phyloP scores from a whole-genome alignment of 2,113 vertebrate species.

The Phocoena phocoena region DNA sequence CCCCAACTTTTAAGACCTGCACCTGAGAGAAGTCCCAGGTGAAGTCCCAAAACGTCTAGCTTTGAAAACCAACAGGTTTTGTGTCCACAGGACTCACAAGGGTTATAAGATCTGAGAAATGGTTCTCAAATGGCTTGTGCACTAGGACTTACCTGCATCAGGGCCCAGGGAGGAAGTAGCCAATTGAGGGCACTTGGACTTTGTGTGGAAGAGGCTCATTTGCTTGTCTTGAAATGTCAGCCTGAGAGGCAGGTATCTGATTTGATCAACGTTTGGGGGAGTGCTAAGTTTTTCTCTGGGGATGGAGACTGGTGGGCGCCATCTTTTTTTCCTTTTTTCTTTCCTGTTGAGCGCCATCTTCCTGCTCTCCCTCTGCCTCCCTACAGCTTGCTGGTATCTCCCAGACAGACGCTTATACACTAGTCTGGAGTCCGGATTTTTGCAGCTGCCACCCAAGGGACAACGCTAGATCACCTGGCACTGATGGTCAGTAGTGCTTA shows the following conservation, averaged over 20 bases:
- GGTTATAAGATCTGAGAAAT: background rate
- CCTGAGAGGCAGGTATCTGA: background rate
- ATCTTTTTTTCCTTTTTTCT: background rate
- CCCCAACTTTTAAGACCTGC: background rate
- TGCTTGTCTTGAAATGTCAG: background rate
- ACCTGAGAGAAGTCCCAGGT: background rate
- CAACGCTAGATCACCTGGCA: background rate
- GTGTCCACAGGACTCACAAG: background rate
- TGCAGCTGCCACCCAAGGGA: too few species aligned
- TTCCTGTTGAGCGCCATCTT: background rate
- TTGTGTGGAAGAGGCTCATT: background rate
- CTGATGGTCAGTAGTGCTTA: background rate
- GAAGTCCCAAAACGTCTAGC: background rate
- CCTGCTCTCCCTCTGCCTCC: background rate
- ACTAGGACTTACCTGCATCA: background rate
- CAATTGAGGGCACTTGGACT: background rate
- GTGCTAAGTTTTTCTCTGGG: background rate
- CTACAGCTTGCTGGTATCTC: background rate
- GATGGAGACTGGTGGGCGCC: rapidly evolving
- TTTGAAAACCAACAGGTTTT: background rate
- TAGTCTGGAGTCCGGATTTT: background rate
- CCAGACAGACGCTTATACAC: background rate
- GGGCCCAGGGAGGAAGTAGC: background rate
- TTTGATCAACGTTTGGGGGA: background rate
- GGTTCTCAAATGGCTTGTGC: background rate